These are phyloP conservation scores for Drosophila ambigua DNA, from an alignment of 1,140 invertebrate genomes.

Conservation along the genomic window DNA sequence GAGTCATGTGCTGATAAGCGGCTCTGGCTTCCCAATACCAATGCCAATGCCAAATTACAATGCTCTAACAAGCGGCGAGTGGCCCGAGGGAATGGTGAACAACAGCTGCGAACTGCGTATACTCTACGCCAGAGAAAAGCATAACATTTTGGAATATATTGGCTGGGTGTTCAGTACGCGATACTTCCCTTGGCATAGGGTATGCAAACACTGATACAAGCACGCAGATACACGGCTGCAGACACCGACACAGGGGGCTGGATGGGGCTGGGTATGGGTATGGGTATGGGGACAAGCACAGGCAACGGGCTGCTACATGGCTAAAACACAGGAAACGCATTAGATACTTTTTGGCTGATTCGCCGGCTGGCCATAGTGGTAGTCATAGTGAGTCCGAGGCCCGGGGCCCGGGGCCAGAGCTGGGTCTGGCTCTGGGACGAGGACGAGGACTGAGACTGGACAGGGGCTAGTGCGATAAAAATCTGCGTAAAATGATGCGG, in stretches of 20 bases:
- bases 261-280: too few species aligned
- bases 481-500: constrained; percentile 79
- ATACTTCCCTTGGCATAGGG: constrained; percentile 6
- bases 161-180: not conserved
- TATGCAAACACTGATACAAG: constrained; percentile 39
- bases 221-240: constrained; percentile 55
- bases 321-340: constrained; percentile 77
- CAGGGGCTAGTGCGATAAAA: constrained; percentile 60
- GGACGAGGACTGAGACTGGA: constrained; percentile 2
- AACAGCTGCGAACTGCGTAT: constrained; percentile 12
- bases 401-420: not conserved
- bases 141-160: too few species aligned
- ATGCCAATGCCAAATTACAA: constrained; percentile 77
- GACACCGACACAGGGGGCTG: constrained; percentile 23
- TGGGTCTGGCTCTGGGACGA: too few species aligned
- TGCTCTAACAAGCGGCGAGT: constrained; percentile 46
- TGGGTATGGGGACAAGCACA: constrained; percentile 29
- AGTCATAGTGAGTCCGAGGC: constrained; percentile 20
- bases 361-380: constrained; percentile 1
- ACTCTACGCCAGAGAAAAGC: constrained; percentile 12
- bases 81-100: not conserved
- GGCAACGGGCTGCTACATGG: constrained; percentile 54
- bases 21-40: constrained; percentile 20
- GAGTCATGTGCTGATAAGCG: constrained; percentile 80
- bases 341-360: constrained; percentile 59